Conservation (phyloP, 2,113 vertebrate genomes). For the Struthio camelus region DNA sequence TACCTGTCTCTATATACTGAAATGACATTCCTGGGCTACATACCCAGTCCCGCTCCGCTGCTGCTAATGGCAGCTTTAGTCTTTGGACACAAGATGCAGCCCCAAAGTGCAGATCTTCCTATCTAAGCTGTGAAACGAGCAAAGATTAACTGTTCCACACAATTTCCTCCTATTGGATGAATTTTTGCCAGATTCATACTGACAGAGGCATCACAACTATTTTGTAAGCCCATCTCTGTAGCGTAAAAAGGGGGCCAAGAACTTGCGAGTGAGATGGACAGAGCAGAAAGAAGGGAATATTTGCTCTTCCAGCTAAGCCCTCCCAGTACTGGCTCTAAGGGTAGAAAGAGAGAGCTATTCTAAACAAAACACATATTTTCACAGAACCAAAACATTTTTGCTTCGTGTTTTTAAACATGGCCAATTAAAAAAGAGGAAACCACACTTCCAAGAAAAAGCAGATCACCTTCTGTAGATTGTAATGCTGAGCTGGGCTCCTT, state of each 20-base stretch:
- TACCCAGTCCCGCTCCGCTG: not conserved
- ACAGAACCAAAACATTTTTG: not conserved
- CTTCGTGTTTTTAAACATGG: not conserved
- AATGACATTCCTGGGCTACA: not conserved
- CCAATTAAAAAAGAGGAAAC: not conserved
- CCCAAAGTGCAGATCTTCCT: not conserved
- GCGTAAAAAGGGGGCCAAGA: not conserved
- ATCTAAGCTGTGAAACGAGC: not conserved
- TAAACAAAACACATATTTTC: not conserved
- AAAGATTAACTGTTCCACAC: not conserved
- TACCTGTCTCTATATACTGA: not conserved
- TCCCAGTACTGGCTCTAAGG: not conserved
- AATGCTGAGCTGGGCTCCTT: not conserved
- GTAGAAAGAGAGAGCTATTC: not conserved
- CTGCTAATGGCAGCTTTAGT: not conserved
- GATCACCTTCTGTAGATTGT: not conserved
- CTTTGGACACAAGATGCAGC: not conserved
- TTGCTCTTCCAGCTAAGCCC: not conserved
- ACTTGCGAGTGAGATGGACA: not conserved
- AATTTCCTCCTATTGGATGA: not conserved
- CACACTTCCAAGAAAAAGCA: conserved; percentile 1
- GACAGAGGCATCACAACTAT: not conserved
- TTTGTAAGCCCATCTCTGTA: not conserved
- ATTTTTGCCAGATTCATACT: not conserved
- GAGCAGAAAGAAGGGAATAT: not conserved